Evolutionary conservation across 2,888 invertebrate species (phyloP).

Genomic region (Magallana nippona): DNA sequence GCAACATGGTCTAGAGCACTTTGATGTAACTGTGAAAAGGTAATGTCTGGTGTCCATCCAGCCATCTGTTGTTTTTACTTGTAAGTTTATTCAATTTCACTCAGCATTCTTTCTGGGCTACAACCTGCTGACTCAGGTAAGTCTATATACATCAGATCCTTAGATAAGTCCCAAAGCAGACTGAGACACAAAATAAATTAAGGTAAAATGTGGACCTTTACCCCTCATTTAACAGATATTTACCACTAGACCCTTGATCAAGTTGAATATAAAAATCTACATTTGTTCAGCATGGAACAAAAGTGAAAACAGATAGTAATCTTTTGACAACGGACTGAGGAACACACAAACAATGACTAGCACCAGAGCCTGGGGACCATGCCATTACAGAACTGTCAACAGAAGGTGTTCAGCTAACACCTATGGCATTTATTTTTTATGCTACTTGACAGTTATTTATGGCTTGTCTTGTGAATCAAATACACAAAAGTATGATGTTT

Average conservation of each 20-base stretch:
- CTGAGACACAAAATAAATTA: background rate
- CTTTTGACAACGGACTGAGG: background rate
- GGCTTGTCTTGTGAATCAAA: background rate
- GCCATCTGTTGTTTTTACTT: no score
- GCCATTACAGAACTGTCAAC: slow-evolving; percentile 1
- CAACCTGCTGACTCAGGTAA: background rate
- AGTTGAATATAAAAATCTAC: background rate
- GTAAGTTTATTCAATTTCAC: background rate
- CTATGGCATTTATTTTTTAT: background rate
- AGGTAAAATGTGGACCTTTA: background rate
- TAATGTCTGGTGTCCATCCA: no score
- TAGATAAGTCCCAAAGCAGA: slow-evolving; percentile 8
- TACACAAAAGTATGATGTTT: slow-evolving; percentile 6
- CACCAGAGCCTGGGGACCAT: background rate
- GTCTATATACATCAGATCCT: background rate
- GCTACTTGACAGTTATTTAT: slow-evolving; percentile 5
- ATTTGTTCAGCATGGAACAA: background rate
- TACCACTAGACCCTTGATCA: background rate
- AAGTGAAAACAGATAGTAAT: slow-evolving; percentile 14
- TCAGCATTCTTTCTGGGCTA: background rate
- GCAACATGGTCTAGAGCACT: no score
- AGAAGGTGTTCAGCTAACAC: background rate
- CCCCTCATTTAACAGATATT: slow-evolving; percentile 16
- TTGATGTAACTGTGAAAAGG: no score
- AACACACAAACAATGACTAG: background rate